Evolutionary conservation across 2,113 vertebrate species (phyloP), one percentile per base, ranked within the genome.

Genomic region (Solea solea): DNA sequence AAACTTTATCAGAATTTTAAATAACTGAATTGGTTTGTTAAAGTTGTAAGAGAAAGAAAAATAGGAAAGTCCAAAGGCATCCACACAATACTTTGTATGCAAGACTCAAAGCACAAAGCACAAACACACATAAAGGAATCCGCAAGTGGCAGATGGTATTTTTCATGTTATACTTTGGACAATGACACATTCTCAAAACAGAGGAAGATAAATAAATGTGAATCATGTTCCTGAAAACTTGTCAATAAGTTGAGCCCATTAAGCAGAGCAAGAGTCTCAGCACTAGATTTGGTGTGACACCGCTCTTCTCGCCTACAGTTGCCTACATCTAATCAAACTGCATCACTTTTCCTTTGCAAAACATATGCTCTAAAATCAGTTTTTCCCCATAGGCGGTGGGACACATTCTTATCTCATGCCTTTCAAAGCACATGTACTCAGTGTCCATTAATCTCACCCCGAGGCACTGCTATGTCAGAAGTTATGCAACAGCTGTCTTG

Each of bases 371-470:
- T 34, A 34, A 34, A 34, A 34, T 34, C 34, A 34, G 34, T 84
- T 71, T 60, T 44, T 39, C 46, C 65, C 66, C 56, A 11, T 42
- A 69, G 41, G 73, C 76, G 71, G 85, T 86, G 57, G 78, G 42
- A 57, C 56, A 54, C 41, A 72, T 79, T 73, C 53, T 50, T 75
- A 85, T 84, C 69, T 60, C 9, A 21, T 78, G 55, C 74, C 69
- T 77, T 83, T 82, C 81, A 83, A 80, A 81, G 59, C 73, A 80
- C 64, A 87, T 69, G 82, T 46, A 80, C 81, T 85, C 69, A 62
- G 71, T 49, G 59, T 89, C 86, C 73, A 90, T 91, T 92, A 86
- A 88, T 90, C 84, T 87, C 74, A 75, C 81, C 80, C 80, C 72
- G 48, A 66, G 72, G 65, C 42, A 7, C 51, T 28, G 62, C 9